These are phyloP conservation scores for Hyposoter didymator DNA, from an alignment of 2,888 invertebrate species.

Conservation along the genomic window DNA sequence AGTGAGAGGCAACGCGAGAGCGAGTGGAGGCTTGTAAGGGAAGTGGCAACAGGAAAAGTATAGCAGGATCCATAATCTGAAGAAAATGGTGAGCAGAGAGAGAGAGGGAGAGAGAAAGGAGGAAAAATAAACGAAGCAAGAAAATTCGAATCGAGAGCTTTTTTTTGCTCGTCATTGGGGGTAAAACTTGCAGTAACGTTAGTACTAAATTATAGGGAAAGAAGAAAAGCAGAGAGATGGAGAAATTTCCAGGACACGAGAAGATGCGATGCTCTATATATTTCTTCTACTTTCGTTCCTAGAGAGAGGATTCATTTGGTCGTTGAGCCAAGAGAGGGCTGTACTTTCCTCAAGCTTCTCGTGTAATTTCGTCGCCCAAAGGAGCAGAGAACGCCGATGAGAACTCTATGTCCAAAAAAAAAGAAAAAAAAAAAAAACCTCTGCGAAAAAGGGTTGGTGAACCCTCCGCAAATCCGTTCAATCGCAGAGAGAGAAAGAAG, in stretches of 20 bases:
- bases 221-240: neutral
- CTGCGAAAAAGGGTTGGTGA: conserved; percentile 7
- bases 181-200: conserved; percentile 29
- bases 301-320: conserved; percentile 60
- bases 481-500: conserved; percentile 57
- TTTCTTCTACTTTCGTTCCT: conserved; percentile 40
- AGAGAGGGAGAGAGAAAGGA: neutral
- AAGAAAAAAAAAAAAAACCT: conserved; percentile 55
- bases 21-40: neutral
- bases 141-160: conserved; percentile 22
- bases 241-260: conserved; percentile 33
- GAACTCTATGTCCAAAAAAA: conserved; percentile 53
- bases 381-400: conserved; percentile 19
- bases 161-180: conserved; percentile 14
- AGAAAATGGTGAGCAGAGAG: neutral
- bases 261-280: conserved; percentile 16
- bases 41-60: neutral
- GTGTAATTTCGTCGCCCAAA: conserved; percentile 61
- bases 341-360: conserved; percentile 34
- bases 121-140: conserved; percentile 9
- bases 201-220: conserved; percentile 29
- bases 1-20: conserved; percentile 11
- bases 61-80: neutral
- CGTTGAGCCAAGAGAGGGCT: conserved; percentile 21
- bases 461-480: conserved; percentile 55